Percentiles rank a stretch among this genome's conserved stretches.
phyloP scores from a whole-genome alignment of 2,797 vertebrate genomes.

The Poeciliopsis presidionis region DNA sequence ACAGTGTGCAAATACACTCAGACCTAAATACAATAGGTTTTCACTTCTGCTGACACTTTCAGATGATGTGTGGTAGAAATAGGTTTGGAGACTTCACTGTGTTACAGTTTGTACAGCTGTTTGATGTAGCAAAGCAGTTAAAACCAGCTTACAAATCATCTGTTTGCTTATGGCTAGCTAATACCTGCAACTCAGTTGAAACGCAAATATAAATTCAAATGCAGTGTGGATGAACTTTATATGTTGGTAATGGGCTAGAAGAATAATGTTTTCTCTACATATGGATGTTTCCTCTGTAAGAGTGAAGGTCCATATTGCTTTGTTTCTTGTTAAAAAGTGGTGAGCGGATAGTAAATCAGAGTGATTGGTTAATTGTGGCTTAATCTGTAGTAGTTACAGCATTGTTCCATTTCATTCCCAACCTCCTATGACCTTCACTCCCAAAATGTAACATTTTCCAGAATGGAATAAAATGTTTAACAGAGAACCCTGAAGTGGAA shows the following conservation, averaged over 20 bases:
- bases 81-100: not conserved
- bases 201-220: not conserved
- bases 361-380: not conserved
- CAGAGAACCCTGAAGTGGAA: not conserved
- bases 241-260: not conserved
- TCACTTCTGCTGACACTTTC: not conserved
- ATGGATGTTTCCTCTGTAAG: not conserved
- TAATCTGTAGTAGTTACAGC: not conserved
- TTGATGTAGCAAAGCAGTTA: conserved; percentile 1
- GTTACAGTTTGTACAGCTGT: not conserved
- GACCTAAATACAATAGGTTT: not conserved
- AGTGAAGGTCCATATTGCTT: not conserved
- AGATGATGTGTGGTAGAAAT: not conserved
- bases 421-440: not conserved
- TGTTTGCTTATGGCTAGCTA: not conserved
- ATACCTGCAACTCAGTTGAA: not conserved
- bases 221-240: not conserved
- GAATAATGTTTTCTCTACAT: not conserved
- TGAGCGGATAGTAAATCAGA: not conserved
- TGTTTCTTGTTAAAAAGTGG: not conserved
- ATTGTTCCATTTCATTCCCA: not conserved
- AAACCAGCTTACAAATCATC: not conserved
- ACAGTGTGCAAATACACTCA: not conserved
- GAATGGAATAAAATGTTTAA: not conserved
- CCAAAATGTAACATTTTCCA: not conserved